phyloP scores from a whole-genome alignment of 2,888 invertebrate genomes.

The Leptopilina syphax region DNA sequence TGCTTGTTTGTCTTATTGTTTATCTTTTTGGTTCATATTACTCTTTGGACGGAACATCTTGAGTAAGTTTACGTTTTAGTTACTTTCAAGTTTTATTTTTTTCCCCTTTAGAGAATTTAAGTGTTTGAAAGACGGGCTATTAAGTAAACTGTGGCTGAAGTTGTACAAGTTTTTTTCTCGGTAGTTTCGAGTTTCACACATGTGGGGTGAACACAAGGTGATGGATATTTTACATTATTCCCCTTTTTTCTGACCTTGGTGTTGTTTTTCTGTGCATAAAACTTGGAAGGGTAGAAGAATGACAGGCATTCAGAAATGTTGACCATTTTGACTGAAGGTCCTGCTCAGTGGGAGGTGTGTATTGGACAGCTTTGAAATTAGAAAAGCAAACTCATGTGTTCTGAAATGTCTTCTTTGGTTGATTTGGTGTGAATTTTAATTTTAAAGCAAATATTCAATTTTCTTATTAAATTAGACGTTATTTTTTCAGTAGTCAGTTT shows the following conservation, averaged over 20 bases:
- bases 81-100: neutral
- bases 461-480: neutral
- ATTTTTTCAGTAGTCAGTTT: too few species aligned
- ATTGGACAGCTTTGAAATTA: neutral
- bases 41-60: neutral
- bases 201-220: neutral
- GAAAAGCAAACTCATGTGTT: neutral
- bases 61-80: neutral
- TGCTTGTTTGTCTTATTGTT: neutral
- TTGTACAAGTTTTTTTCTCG: neutral
- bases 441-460: slow-evolving; percentile 24
- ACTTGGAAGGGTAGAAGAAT: neutral
- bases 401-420: neutral
- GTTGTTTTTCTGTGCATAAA: neutral
- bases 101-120: neutral
- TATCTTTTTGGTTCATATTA: slow-evolving; percentile 17
- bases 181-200: slow-evolving; percentile 4
- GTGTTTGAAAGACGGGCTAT: neutral
- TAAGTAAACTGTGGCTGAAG: neutral
- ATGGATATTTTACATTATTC: neutral
- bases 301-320: neutral
- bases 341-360: slow-evolving; percentile 1
- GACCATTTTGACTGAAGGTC: slow-evolving; percentile 10
- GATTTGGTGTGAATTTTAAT: neutral
- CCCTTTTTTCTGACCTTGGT: neutral